A percentile compares a stretch with the other conserved stretches of the same genome.
Conservation (phyloP, 2,888 invertebrate species). For the Ophion ventricosus region DNA sequence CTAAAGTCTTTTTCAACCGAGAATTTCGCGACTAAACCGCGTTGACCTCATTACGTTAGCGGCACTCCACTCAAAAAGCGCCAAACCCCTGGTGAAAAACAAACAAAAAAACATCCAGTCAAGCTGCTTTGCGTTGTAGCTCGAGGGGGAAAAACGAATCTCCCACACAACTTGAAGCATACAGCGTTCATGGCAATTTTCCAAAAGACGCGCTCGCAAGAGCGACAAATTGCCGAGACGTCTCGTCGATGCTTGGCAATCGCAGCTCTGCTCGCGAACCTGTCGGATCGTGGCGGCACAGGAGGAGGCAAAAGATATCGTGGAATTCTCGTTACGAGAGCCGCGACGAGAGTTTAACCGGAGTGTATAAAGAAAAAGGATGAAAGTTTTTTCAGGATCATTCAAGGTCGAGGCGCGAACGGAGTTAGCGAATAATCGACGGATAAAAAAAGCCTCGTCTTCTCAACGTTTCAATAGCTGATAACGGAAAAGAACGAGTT, state of each 20-base stretch:
- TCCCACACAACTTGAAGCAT: slow-evolving; percentile 5
- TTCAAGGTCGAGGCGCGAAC: slow-evolving; percentile 39
- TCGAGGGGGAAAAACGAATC: background rate
- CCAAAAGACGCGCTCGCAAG: slow-evolving; percentile 40
- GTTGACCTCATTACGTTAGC: background rate
- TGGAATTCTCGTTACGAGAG: slow-evolving; percentile 35
- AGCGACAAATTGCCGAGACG: slow-evolving; percentile 29
- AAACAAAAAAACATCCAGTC: slow-evolving; percentile 22
- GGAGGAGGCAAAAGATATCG: slow-evolving; percentile 42
- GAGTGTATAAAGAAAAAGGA: background rate
- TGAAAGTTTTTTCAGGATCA: background rate
- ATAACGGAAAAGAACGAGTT: slow-evolving; percentile 47
- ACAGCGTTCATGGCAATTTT: slow-evolving; percentile 28
- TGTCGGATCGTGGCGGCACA: slow-evolving; percentile 13
- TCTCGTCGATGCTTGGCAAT: slow-evolving; percentile 39
- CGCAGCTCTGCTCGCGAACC: slow-evolving; percentile 5
- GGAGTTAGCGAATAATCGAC: background rate
- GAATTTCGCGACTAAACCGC: background rate
- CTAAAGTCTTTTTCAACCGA: too few species aligned
- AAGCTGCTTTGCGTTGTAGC: background rate
- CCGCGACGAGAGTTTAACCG: slow-evolving; percentile 14
- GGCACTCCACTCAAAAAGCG: background rate
- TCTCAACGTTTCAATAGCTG: slow-evolving; percentile 28
- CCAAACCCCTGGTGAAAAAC: background rate
- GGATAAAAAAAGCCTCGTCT: slow-evolving; percentile 22